Evolutionary conservation across 1,140 invertebrate genomes (phyloP).

Genomic region (Nixonia krombeini): DNA sequence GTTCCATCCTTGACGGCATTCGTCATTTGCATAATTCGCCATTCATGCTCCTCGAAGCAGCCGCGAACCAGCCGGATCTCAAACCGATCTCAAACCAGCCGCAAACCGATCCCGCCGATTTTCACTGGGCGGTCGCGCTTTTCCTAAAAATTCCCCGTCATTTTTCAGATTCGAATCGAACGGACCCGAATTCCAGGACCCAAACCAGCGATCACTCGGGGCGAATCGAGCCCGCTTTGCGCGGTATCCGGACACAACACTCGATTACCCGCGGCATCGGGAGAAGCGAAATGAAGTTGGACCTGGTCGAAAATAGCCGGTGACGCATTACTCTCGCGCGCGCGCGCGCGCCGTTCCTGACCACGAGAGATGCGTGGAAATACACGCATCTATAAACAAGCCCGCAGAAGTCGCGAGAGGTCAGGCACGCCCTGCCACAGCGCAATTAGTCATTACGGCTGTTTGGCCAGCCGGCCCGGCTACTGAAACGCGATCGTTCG

Average conservation of each 20-base stretch:
- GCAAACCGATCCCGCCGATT: too few species aligned
- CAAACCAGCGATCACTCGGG: too few species aligned
- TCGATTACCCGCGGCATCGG: conserved; percentile 40
- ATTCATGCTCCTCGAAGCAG: conserved; percentile 53
- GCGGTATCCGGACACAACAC: conserved; percentile 26
- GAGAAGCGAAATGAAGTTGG: conserved; percentile 45
- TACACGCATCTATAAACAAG: conserved; percentile 59
- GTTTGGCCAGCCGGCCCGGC: neutral
- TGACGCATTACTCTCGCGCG: conserved; percentile 56
- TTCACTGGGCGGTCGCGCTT: too few species aligned
- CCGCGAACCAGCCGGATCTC: too few species aligned
- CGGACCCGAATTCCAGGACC: conserved; percentile 7
- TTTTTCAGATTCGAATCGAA: too few species aligned
- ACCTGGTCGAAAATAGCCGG: conserved; percentile 58
- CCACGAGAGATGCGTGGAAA: conserved; percentile 56
- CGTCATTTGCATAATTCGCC: conserved; percentile 57
- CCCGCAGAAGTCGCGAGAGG: conserved; percentile 38
- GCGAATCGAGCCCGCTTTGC: too few species aligned
- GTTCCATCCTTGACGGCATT: conserved; percentile 57
- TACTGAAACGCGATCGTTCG: neutral
- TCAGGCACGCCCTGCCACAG: conserved; percentile 35
- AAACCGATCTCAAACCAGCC: too few species aligned
- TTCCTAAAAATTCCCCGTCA: too few species aligned
- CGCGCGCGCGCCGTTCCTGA: conserved; percentile 47
- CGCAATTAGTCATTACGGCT: conserved; percentile 28